Evolutionary conservation across 2,113 vertebrate species (phyloP).

Genomic region (Trichomycterus rosablanca): DNA sequence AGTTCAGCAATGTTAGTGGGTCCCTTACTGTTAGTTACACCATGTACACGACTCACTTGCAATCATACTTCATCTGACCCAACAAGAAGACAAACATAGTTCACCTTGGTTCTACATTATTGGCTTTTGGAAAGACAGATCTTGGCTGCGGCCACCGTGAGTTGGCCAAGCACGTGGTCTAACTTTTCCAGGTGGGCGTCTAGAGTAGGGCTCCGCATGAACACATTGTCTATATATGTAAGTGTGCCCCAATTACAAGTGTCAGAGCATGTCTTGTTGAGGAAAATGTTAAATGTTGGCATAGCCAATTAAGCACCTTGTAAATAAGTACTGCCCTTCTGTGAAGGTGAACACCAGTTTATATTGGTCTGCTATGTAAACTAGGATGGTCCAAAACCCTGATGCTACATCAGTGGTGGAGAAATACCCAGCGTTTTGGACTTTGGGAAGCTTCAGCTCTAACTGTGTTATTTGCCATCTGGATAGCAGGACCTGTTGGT

Average conservation of each 20-base stretch:
- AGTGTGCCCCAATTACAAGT: neutral
- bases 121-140: neutral
- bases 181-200: neutral
- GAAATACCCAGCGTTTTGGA: neutral
- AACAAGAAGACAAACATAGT: neutral
- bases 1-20: neutral
- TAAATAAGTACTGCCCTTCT: neutral
- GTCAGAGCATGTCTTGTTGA: neutral
- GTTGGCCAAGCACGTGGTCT: neutral
- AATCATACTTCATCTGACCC: neutral
- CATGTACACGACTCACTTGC: neutral
- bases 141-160: neutral
- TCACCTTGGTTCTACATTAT: neutral
- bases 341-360: conserved; percentile 6
- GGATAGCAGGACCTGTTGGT: neutral
- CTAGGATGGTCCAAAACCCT: conserved; percentile 8
- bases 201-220: neutral
- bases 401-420: neutral
- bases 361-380: neutral
- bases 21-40: neutral
- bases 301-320: too few relatives aligned
- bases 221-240: neutral
- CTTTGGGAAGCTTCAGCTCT: neutral
- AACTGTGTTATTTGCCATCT: neutral
- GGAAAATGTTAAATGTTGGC: conserved; percentile 18